Conservation (phyloP, 2,797 vertebrate species). For the Sebastes oblongus region DNA sequence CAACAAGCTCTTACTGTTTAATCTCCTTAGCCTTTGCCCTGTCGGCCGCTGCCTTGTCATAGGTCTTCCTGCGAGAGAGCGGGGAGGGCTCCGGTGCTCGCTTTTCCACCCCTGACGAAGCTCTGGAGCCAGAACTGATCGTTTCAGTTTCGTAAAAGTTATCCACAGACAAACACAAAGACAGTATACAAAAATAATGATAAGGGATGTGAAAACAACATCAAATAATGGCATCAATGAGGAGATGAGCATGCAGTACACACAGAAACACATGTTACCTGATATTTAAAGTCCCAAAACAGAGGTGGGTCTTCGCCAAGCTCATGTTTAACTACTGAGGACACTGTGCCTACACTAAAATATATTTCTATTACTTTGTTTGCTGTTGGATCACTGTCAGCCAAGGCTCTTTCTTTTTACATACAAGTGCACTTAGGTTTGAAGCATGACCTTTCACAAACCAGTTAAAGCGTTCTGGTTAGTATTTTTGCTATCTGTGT, state of each 20-base stretch:
- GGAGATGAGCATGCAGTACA: slow-evolving; percentile 49
- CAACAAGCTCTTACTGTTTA: slow-evolving; percentile 90
- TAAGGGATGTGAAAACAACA: slow-evolving; percentile 24
- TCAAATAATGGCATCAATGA: slow-evolving; percentile 19
- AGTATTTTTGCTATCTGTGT: slow-evolving; percentile 24
- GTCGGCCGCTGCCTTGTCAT: slow-evolving; percentile 88
- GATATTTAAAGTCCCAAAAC: slow-evolving; percentile 48
- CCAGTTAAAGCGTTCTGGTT: slow-evolving; percentile 29
- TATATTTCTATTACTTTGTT: neutral
- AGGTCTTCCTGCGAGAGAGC: slow-evolving; percentile 90
- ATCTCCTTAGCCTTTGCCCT: slow-evolving; percentile 93
- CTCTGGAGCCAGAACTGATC: slow-evolving; percentile 85
- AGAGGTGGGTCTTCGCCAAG: slow-evolving; percentile 36
- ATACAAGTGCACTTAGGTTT: neutral
- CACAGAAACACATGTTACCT: slow-evolving; percentile 65
- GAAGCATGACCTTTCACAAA: slow-evolving; percentile 5
- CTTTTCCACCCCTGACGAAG: slow-evolving; percentile 84
- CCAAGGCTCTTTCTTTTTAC: neutral
- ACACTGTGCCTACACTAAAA: neutral
- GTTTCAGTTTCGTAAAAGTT: slow-evolving; percentile 60
- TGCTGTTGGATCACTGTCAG: slow-evolving; percentile 1
- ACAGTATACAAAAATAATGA: slow-evolving; percentile 36
- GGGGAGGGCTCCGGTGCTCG: slow-evolving; percentile 92
- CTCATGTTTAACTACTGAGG: slow-evolving; percentile 37
- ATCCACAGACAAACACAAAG: slow-evolving; percentile 62